Percentiles rank a stretch among this genome's conserved stretches.
phyloP scores from a whole-genome alignment of 30 jellyfish, hydroid and myxozoan species.

The Cassiopea xamachana region DNA sequence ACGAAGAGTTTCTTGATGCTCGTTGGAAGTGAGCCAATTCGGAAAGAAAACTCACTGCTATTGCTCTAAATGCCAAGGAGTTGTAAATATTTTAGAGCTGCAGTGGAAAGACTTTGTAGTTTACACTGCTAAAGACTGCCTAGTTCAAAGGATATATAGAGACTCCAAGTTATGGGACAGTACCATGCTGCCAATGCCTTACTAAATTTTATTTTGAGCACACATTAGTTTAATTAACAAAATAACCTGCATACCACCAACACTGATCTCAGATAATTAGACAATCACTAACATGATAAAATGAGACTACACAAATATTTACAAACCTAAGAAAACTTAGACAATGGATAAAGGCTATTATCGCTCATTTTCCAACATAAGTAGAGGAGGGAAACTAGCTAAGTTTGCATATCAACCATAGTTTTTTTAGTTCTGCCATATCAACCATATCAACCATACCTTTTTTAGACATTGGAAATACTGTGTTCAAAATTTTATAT shows the following conservation, averaged over 20 bases:
- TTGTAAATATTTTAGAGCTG: slow-evolving; percentile 32
- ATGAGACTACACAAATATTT: too few species aligned
- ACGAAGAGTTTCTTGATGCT: slow-evolving; percentile 40
- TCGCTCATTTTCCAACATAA: too few species aligned
- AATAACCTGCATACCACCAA: not conserved
- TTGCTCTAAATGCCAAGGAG: slow-evolving; percentile 67
- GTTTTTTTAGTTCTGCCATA: too few species aligned
- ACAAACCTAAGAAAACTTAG: too few species aligned
- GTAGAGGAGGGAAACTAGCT: too few species aligned
- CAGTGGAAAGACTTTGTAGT: slow-evolving; percentile 68
- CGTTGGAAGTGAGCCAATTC: not conserved
- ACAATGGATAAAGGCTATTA: too few species aligned
- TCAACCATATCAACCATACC: slow-evolving; percentile 39
- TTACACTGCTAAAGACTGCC: slow-evolving; percentile 30
- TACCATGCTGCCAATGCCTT: slow-evolving; percentile 27
- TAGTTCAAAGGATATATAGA: slow-evolving; percentile 31
- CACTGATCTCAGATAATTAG: too few species aligned
- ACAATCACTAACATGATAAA: too few species aligned
- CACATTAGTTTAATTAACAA: slow-evolving; percentile 26
- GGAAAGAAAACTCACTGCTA: slow-evolving; percentile 26
- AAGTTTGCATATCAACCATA: too few species aligned
- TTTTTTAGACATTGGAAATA: slow-evolving; percentile 33
- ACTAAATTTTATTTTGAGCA: not conserved
- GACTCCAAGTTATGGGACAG: slow-evolving; percentile 33
- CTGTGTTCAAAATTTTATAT: slow-evolving; percentile 13